Evolutionary conservation across 2,113 vertebrate genomes (phyloP).

Genomic region (Cyprinodon tularosa): DNA sequence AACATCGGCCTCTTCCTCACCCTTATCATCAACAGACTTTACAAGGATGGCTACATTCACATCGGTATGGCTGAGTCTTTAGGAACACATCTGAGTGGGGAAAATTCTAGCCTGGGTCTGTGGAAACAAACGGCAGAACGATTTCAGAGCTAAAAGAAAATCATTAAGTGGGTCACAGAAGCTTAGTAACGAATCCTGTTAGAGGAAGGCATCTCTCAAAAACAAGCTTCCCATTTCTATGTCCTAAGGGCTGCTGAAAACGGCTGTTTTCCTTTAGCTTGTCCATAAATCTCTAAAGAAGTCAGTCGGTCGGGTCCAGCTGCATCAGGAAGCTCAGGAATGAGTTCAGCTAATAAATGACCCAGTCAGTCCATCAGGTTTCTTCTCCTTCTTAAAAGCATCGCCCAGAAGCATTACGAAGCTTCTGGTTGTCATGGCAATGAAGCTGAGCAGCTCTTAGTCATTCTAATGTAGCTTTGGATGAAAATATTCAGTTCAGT

Average conservation of each 20-base stretch:
- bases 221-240: not conserved
- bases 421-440: no score
- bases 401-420: no score
- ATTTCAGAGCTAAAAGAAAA: constrained; percentile 3
- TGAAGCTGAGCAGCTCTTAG: no score
- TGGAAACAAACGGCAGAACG: constrained; percentile 2
- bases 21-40: constrained; percentile 93
- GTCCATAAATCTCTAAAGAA: not conserved
- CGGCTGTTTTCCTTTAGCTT: no score
- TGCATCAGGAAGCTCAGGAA: no score
- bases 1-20: constrained; percentile 98
- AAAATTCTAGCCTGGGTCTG: constrained; percentile 21
- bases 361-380: no score
- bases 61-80: constrained; percentile 85
- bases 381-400: no score
- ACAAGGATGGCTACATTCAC: constrained; percentile 98
- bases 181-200: not conserved
- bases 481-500: no score
- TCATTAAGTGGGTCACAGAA: no score
- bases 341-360: no score
- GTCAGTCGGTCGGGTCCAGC: no score
- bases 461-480: no score
- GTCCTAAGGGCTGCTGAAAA: not conserved
- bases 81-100: constrained; percentile 14
- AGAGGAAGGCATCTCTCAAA: not conserved